These are phyloP conservation scores for Chymomyza costata DNA, from an alignment of 1,140 invertebrate genomes.

Conservation along the genomic window DNA sequence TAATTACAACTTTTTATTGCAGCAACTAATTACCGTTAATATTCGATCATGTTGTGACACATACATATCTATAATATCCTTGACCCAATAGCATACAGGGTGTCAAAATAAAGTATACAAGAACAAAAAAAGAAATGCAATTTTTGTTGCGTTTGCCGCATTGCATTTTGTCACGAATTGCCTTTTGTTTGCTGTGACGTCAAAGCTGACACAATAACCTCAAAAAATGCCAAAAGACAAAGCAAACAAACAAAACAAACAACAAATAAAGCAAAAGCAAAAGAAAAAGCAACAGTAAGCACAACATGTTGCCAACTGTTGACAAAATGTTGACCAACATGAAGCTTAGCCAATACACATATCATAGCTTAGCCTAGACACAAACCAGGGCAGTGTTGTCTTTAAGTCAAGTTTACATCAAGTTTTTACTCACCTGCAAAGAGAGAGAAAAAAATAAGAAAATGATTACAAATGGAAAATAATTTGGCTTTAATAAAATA, in stretches of 20 bases:
- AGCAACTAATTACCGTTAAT: no score
- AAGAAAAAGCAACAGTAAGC: neutral
- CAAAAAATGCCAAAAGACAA: conserved; percentile 8
- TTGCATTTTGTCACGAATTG: neutral
- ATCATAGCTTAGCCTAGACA: conserved; percentile 22
- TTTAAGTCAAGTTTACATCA: neutral
- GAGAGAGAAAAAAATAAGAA: conserved; percentile 9
- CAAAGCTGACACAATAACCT: conserved; percentile 40
- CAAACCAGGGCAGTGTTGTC: conserved; percentile 18
- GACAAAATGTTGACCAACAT: neutral
- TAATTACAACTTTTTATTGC: no score
- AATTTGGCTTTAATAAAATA: neutral
- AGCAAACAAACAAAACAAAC: neutral
- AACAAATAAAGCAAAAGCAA: no score
- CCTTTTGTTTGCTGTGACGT: conserved; percentile 24
- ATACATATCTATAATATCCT: no score
- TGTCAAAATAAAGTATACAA: no score
- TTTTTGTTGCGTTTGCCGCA: no score
- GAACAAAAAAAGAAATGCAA: no score
- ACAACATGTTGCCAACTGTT: conserved; percentile 1
- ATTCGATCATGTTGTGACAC: no score
- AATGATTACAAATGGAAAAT: neutral
- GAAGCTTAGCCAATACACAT: neutral
- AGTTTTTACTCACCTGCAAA: conserved; percentile 53
- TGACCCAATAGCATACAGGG: no score